Conservation (phyloP, 1,140 invertebrate genomes). For the Papilio glaucus region DNA sequence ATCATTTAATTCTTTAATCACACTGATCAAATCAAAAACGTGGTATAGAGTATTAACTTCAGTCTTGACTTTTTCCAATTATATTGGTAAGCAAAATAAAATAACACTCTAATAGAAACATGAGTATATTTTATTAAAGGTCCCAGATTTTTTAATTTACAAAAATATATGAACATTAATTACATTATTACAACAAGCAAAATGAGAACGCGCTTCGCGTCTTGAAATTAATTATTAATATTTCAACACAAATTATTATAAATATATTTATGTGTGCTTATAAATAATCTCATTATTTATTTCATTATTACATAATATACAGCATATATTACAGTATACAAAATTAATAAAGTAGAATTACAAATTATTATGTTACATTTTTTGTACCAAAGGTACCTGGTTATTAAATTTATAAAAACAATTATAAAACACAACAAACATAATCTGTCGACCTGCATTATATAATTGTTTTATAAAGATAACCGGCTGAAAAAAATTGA, state of each 20-base stretch:
- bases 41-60: too few species aligned
- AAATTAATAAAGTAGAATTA: not conserved
- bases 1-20: too few species aligned
- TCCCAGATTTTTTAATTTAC: not conserved
- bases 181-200: slow-evolving; percentile 5
- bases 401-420: not conserved
- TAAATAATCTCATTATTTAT: slow-evolving; percentile 8
- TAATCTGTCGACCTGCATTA: slow-evolving; percentile 5
- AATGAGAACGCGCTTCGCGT: not conserved
- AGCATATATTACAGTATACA: not conserved
- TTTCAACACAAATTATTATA: not conserved
- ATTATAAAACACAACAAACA: not conserved
- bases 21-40: too few species aligned
- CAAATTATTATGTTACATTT: not conserved
- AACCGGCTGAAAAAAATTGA: too few species aligned
- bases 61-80: too few species aligned
- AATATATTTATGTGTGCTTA: slow-evolving; percentile 16
- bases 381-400: not conserved
- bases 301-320: slow-evolving; percentile 2
- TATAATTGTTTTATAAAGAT: not conserved
- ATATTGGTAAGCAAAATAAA: not conserved
- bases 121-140: slow-evolving; percentile 10
- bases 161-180: slow-evolving; percentile 4
- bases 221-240: not conserved
- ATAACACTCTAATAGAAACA: not conserved